Evolutionary conservation across 2,113 vertebrate genomes (phyloP), one percentile per base, ranked within the genome.

Genomic region (Tychaedon coryphoeus): DNA sequence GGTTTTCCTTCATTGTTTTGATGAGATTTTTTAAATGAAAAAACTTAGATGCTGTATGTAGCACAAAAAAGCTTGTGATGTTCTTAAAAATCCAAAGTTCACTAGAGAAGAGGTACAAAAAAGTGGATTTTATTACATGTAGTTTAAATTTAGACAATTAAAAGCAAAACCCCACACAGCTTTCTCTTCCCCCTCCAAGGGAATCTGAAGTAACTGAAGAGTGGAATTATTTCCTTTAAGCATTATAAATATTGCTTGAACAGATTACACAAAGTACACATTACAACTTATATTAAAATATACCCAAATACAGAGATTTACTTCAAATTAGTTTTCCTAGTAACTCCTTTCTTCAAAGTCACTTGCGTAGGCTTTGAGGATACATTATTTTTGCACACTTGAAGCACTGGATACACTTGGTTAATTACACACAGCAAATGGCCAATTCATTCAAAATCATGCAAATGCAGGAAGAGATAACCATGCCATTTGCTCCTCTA

Each of bases 51-150:
- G 9, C 17, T 28, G 8, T 33, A 34, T 5, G 3, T 28, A 54
- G 57, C 22, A 56, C 9, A 61, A 47, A 64, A 64, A 61, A 64
- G 14, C 40, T 84, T 28, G 14, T 11, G 4, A 1, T 33, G 43
- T 67, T 51, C 45, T 61, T 88, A 47, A 31, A 69, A 94, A 53
- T 15, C 54, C 38, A 50, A 83, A 65, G 26, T 48, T 65, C 20
- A 14, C 62, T 48, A 50, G 8, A 18, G 13, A 86, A 43, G 33
- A 79, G 60, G 62, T 92, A 95, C 17, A 90, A 93, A 96, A 93
- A 74, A 36, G n/a, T 75, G 25, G n/a, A 17, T 47, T 97, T 96
- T 96, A 96, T 95, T 96, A 93, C 38, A 78, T 8, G 15, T 69
- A 42, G 7, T 85, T 95, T 88, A 31, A 47, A 72, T 93, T 79